Evolutionary conservation across 2,113 vertebrate genomes (phyloP).

Genomic region (Mobula hypostoma): DNA sequence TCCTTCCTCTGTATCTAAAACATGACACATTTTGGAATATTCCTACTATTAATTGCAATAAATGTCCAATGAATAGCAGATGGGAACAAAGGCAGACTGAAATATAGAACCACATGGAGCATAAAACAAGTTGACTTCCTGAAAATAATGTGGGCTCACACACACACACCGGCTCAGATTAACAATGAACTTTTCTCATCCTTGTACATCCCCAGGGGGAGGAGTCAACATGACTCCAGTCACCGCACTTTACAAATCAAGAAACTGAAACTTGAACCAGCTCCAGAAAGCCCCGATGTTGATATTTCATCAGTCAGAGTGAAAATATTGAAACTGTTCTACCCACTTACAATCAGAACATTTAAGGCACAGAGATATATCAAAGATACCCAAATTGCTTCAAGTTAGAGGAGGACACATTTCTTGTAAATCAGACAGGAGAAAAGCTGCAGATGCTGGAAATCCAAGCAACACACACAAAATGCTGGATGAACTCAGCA

Average conservation of each 20-base stretch:
- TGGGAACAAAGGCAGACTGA: not conserved
- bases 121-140: not conserved
- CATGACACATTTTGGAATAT: not conserved
- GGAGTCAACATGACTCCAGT: not conserved
- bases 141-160: not conserved
- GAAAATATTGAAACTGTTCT: too few species aligned
- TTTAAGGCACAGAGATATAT: too few species aligned
- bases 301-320: not conserved
- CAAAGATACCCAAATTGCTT: too few species aligned
- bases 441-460: too few species aligned
- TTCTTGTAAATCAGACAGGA: too few species aligned
- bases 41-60: not conserved
- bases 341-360: too few species aligned
- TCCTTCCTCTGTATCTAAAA: too few species aligned
- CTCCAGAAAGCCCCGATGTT: not conserved
- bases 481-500: too few species aligned
- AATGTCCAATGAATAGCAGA: not conserved
- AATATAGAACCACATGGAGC: not conserved
- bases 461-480: too few species aligned
- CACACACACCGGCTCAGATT: not conserved
- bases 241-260: not conserved
- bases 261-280: not conserved
- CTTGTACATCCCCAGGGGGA: not conserved
- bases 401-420: too few species aligned
- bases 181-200: not conserved